Base-by-base conservation (phyloP, 2,113 vertebrate species). In the Colistium nudipinnis region DNA sequence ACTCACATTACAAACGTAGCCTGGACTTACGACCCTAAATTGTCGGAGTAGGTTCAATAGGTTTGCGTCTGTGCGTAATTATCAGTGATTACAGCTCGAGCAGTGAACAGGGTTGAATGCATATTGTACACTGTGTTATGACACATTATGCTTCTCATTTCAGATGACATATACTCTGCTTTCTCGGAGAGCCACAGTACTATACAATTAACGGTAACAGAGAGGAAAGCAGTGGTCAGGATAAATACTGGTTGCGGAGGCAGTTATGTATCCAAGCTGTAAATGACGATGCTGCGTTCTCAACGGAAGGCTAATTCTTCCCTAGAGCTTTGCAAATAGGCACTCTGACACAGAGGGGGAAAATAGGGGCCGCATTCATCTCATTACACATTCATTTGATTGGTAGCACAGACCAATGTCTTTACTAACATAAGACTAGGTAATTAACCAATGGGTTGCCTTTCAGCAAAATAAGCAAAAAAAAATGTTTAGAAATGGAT, bases 51-150 rank as follows among this genome's bases (percentile, higher is more conserved):
- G 52, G 7, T 76, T 66, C 63, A 74, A 70, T 78, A 24, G 60
- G 24, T 70, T 64, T 70, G 19, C 22, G 7, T 69, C 36, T 62
- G 33, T 53, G 54, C 64, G 54, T 61, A 30, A 28, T 80, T 78
- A 63, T 66, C 51, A 60, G 71, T 64, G 70, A 81, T 83, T 87
- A 81, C 61, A 68, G 53, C 66, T 31, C 44, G 44, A 30, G 76
- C 48, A 52, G 56, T 65, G 39, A 83, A 65, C 45, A 48, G 71
- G 38, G 80, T 84, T 73, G n/a, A 80, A 71, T 74, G 71, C 53
- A 54, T 39, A 67, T 81, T 77, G n/a, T n/a, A 63, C 56, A 54
- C 62, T 17, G 38, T 54, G 41, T 65, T 62, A 67, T 71, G 70
- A 49, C 14, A 4, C 64, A 52, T 72, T 56, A 67, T 54, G 39